Conservation (phyloP, 2,797 vertebrate genomes). For the Hippocampus kuda region DNA sequence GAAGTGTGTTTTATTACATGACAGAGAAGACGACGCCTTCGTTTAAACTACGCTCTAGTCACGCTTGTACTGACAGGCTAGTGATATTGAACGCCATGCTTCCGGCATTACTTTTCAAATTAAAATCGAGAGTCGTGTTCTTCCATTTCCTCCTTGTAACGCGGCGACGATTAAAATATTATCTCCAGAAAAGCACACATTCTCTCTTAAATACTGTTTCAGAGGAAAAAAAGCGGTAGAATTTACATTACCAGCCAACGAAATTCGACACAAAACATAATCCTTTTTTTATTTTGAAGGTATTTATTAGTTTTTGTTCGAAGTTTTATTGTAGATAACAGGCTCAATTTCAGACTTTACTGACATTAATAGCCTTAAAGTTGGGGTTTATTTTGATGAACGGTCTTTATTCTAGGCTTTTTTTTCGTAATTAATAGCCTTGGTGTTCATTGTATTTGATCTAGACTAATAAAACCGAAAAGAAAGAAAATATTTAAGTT, state of each 20-base stretch:
- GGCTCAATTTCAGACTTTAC: no score
- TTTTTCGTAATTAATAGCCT: no score
- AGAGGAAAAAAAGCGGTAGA: neutral
- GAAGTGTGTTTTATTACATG: neutral
- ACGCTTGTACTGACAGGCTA: conserved; percentile 7
- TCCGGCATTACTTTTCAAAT: neutral
- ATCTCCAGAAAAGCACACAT: neutral
- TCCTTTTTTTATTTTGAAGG: neutral
- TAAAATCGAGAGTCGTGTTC: neutral
- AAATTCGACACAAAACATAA: neutral
- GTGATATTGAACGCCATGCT: neutral
- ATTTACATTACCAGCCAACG: neutral
- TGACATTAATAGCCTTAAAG: no score
- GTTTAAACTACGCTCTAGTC: conserved; percentile 25
- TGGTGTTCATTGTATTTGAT: no score
- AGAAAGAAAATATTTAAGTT: no score
- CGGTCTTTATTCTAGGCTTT: no score
- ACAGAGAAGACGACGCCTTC: neutral
- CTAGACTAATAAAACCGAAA: no score
- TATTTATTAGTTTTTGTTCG: no score
- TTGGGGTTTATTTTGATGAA: no score
- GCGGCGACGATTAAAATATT: neutral
- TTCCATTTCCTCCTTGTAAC: neutral
- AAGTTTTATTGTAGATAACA: no score
- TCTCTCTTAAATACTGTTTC: neutral